Evolutionary conservation across 2,797 vertebrate genomes (phyloP), one percentile per base, ranked within the genome.

Genomic region (Adrianichthys oophorus): DNA sequence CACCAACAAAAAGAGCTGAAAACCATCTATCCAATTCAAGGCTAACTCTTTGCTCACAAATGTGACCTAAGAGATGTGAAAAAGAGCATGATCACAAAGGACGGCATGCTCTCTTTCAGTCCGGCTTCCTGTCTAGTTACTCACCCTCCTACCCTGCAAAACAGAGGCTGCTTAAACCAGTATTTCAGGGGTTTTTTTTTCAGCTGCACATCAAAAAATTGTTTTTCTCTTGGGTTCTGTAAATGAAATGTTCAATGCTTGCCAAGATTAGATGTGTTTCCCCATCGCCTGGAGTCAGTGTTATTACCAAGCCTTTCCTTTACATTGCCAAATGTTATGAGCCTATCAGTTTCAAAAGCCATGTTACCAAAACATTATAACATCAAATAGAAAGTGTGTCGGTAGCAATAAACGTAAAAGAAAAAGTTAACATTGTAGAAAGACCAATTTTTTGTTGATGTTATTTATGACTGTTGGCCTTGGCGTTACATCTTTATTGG

Each of bases 231-330:
- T 18, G 45, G 41, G 15, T 3, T 45, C 40, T 63, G 69, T 68
- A 65, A 86, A 82, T 80, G 78, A 83, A 81, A 80, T 79, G 64
- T 70, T 86, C 71, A 53, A 48, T 70, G 55, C 86, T 86, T 80
- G 79, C 56, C 48, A 54, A 68, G 54, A 62, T 59, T 51, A 48
- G 61, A 50, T 17, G 23, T 21, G 17, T 59, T 74, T 60, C 48
- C 62, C 48, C 4, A 8, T 32, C 37, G 52, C 43, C 16, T 15
- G 44, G 57, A 47, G 54, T 14, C 40, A 55, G 59, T 24, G 21
- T 70, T 63, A 60, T 63, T 63, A 62, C 26, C 42, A 50, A 50
- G 41, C 29, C 24, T 51, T 55, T 37, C 17, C 16, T 41, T 23
- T 54, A 43, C 32, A 37, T 37, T 37, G 32, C 32, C 32, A 66